Evolutionary conservation across 1,140 invertebrate genomes (phyloP).

Genomic region (Eulimnadia texana): DNA sequence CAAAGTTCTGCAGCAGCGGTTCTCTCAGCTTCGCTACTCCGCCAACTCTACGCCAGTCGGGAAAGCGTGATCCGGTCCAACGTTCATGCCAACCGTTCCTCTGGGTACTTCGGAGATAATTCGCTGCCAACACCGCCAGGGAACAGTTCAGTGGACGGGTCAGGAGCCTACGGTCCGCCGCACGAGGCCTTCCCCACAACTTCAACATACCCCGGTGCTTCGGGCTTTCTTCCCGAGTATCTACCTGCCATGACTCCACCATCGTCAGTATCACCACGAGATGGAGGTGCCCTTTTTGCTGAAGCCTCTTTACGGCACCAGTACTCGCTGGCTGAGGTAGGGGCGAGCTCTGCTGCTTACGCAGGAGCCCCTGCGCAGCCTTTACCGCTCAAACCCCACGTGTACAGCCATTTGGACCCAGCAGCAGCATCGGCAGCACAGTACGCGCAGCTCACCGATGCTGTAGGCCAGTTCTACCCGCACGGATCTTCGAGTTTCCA

Average conservation of each 20-base stretch:
- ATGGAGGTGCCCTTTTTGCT: slow-evolving; percentile 44
- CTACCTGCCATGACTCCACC: slow-evolving; percentile 84
- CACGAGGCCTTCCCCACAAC: slow-evolving; percentile 46
- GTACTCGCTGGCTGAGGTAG: slow-evolving; percentile 27
- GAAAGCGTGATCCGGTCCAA: slow-evolving; percentile 87
- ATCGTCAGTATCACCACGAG: slow-evolving; percentile 80
- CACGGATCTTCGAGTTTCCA: slow-evolving; percentile 64
- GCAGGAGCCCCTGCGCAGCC: slow-evolving; percentile 40
- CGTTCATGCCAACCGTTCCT: slow-evolving; percentile 50
- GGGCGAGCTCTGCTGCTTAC: slow-evolving; percentile 19
- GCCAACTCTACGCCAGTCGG: slow-evolving; percentile 79
- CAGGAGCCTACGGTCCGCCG: slow-evolving; percentile 33
- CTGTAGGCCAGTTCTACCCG: slow-evolving; percentile 59
- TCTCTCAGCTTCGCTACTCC: slow-evolving; percentile 67
- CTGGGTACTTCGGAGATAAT: slow-evolving; percentile 19
- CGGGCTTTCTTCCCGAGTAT: slow-evolving; percentile 23
- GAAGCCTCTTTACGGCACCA: slow-evolving; percentile 41
- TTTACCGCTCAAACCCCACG: slow-evolving; percentile 75
- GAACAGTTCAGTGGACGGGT: slow-evolving; percentile 29
- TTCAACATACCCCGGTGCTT: slow-evolving; percentile 39
- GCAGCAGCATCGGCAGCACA: slow-evolving; percentile 33
- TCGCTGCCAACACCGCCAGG: background rate
- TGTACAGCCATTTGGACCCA: slow-evolving; percentile 46
- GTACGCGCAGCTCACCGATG: slow-evolving; percentile 27
- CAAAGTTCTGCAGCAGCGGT: slow-evolving; percentile 34